phyloP scores from a whole-genome alignment of 2,888 invertebrate genomes.

The Leptinotarsa rubiginosa region DNA sequence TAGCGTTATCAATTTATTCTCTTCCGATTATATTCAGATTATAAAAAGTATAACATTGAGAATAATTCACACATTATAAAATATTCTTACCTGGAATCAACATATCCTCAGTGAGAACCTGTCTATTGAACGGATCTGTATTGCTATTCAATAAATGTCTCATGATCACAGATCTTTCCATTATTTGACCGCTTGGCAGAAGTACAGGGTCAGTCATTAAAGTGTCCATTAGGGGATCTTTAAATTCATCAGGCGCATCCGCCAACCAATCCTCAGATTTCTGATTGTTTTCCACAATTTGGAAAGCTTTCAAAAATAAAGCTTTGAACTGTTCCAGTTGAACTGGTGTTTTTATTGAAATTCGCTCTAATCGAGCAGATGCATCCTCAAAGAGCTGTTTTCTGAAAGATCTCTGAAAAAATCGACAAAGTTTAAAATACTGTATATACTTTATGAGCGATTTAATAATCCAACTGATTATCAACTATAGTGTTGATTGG shows the following conservation, averaged over 20 bases:
- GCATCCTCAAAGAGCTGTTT: slow-evolving; percentile 94
- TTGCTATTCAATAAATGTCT: slow-evolving; percentile 94
- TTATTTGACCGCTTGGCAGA: slow-evolving; percentile 88
- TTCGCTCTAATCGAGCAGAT: slow-evolving; percentile 82
- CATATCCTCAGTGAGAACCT: slow-evolving; percentile 94
- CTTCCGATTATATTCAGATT: no score
- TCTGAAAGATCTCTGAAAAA: slow-evolving; percentile 87
- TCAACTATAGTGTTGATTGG: no score
- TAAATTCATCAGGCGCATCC: slow-evolving; percentile 96
- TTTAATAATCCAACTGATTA: no score
- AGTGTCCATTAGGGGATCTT: slow-evolving; percentile 97
- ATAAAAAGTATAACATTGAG: no score
- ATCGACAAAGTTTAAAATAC: background rate
- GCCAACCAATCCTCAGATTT: slow-evolving; percentile 92
- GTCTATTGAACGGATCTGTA: slow-evolving; percentile 98
- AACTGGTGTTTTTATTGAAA: slow-evolving; percentile 84
- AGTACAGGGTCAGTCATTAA: slow-evolving; percentile 96
- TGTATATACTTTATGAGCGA: no score
- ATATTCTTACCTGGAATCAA: slow-evolving; percentile 82
- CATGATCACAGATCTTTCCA: slow-evolving; percentile 94
- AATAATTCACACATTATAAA: background rate
- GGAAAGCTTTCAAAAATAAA: slow-evolving; percentile 81
- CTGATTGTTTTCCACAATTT: slow-evolving; percentile 84
- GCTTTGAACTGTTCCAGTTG: slow-evolving; percentile 89
- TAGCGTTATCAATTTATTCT: no score